A percentile compares a stretch with the other conserved stretches of the same genome.
phyloP scores from a whole-genome alignment of 2,888 invertebrate genomes.

The Nyleta sp. region DNA sequence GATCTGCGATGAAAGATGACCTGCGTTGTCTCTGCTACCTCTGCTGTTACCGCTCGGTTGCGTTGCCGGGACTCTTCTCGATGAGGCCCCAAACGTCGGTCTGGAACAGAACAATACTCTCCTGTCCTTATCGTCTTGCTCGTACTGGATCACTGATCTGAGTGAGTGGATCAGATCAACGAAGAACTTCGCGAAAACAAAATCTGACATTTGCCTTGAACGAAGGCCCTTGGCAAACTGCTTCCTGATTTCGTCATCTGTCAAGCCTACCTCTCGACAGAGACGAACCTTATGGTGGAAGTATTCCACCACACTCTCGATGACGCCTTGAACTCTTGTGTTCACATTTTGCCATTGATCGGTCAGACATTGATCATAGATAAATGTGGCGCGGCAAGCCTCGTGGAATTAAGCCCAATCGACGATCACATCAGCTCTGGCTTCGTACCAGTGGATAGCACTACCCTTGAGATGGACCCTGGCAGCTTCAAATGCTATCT shows the following conservation, averaged over 20 bases:
- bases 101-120: background rate
- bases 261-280: slow-evolving; percentile 10
- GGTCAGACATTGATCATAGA: background rate
- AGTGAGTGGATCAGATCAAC: slow-evolving; percentile 15
- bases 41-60: no score
- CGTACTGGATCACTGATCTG: slow-evolving; percentile 5
- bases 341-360: slow-evolving; percentile 15
- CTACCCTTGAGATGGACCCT: slow-evolving; percentile 13
- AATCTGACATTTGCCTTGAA: slow-evolving; percentile 19
- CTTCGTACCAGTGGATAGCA: slow-evolving; percentile 40
- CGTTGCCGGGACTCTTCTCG: no score
- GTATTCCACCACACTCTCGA: slow-evolving; percentile 16
- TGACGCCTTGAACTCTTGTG: background rate
- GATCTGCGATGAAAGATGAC: no score
- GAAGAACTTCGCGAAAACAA: slow-evolving; percentile 6
- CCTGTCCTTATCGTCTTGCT: background rate
- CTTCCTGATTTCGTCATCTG: slow-evolving; percentile 16
- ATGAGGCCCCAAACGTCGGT: no score
- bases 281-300: slow-evolving; percentile 37
- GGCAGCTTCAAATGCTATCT: slow-evolving; percentile 45
- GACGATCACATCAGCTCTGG: background rate
- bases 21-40: no score
- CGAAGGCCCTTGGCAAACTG: slow-evolving; percentile 15
- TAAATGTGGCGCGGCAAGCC: slow-evolving; percentile 3
- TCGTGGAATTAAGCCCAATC: slow-evolving; percentile 15